phyloP scores from a whole-genome alignment of 2,888 invertebrate species.

The Perizoma flavofasciatum region DNA sequence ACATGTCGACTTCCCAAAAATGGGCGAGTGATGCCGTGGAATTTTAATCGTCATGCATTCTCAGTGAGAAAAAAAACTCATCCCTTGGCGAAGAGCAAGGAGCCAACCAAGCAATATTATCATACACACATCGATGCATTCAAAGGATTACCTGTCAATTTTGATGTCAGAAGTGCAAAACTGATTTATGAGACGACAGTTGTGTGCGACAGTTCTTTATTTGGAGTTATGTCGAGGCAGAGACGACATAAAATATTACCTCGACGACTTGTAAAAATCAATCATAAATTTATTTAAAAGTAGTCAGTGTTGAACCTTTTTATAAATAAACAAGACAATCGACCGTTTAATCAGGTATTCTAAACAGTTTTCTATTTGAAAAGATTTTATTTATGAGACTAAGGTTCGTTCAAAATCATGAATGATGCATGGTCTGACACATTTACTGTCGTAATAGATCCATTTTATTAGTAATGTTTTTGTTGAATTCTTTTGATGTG shows the following conservation, averaged over 20 bases:
- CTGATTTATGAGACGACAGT: slow-evolving; percentile 58
- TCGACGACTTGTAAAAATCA: slow-evolving; percentile 31
- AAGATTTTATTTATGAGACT: slow-evolving; percentile 35
- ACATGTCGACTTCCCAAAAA: slow-evolving; percentile 60
- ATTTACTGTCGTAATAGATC: slow-evolving; percentile 60
- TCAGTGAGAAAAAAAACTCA: slow-evolving; percentile 49
- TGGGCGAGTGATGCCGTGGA: slow-evolving; percentile 56
- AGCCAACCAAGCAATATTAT: slow-evolving; percentile 39
- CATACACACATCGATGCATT: slow-evolving; percentile 47
- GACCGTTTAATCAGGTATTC: slow-evolving; percentile 20
- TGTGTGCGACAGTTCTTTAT: slow-evolving; percentile 48
- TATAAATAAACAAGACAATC: slow-evolving; percentile 16
- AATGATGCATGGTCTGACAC: slow-evolving; percentile 54
- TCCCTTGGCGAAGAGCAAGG: slow-evolving; percentile 42
- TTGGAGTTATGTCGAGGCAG: slow-evolving; percentile 34
- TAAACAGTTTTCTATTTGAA: slow-evolving; percentile 21
- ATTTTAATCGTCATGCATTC: slow-evolving; percentile 64
- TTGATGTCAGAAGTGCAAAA: slow-evolving; percentile 61
- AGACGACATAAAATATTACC: slow-evolving; percentile 35
- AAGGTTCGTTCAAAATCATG: slow-evolving; percentile 39
- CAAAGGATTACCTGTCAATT: slow-evolving; percentile 66
- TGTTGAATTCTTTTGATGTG: slow-evolving; percentile 55
- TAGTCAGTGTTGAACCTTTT: slow-evolving; percentile 4
- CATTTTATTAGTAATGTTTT: slow-evolving; percentile 61
- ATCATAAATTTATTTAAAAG: slow-evolving; percentile 11